Base-by-base conservation (phyloP, 2,888 invertebrate species). In the Podabrus alpinus region DNA sequence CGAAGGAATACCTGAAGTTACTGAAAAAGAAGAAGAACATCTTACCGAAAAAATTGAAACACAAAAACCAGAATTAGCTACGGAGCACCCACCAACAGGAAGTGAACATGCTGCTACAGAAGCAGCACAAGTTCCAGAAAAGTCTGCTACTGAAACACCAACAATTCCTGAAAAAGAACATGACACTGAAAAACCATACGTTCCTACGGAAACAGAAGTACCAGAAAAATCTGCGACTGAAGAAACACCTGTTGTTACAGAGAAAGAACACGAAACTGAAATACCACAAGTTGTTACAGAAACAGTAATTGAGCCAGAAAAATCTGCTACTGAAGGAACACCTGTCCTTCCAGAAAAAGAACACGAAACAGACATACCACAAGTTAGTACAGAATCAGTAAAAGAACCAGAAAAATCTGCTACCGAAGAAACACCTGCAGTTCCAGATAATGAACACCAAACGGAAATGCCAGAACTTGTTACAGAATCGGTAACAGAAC, bases 41-140 rank as follows among this genome's bases (percentile, higher is more conserved):
- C 15, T 11, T 15, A 61, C 11, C 15, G 17, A 15, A 61, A n/a
- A 17, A 21, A 15, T 15, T n/a, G 29, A 16, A 9, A 25, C 25
- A 59, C 15, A 25, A 19, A 29, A 25, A 71, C 21, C 71, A 9
- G 66, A 59, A 68, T 16, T 25, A 19, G 61, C 29, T 21, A 67
- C 68, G n/a, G 68, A 72, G 21, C 21, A 15, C 7, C 2, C 9
- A 74, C 60, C 68, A 59, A 74, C 68, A 16, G 66, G 70, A 70
- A 15, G 59, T 9, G 68, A 10, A 13, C 16, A 60, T 67, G 11
- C 19, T 15, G n/a, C 59, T 59, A 16, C 15, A 19, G 45, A 71
- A 59, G 24, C 17, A 15, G 19, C 59, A 73, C 66, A 66, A 67
- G 16, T 15, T 15, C 68, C 69, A 59, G 62, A 71, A 68, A 45